phyloP scores from a whole-genome alignment of 2,113 vertebrate genomes.

The Malurus elegans region DNA sequence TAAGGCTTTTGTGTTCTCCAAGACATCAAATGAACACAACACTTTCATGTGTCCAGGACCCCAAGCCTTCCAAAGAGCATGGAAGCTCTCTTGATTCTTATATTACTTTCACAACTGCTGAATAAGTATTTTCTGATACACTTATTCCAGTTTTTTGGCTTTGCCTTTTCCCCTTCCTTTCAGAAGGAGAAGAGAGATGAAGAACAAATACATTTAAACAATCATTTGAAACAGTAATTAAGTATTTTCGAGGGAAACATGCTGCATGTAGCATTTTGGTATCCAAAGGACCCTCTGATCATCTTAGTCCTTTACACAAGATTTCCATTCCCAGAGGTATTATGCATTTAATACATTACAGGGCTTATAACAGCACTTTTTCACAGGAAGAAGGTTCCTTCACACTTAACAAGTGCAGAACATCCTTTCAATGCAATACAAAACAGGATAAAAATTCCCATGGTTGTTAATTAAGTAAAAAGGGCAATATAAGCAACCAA shows the following conservation, averaged over 20 bases:
- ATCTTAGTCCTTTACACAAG: neutral
- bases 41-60: neutral
- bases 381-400: neutral
- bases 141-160: neutral
- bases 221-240: neutral
- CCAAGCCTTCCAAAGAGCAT: neutral
- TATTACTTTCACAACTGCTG: neutral
- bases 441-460: neutral
- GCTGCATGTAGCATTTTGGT: neutral
- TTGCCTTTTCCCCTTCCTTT: neutral
- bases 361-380: neutral
- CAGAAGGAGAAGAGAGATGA: neutral
- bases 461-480: neutral
- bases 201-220: neutral
- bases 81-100: neutral
- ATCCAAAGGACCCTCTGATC: neutral
- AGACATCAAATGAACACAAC: neutral
- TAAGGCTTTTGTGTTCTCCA: neutral
- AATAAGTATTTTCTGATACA: neutral
- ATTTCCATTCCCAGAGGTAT: neutral
- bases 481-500: neutral
- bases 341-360: neutral
- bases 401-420: neutral
- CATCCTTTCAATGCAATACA: neutral
- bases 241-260: neutral